Conservation (phyloP, 2,113 vertebrate genomes). For the Chaetodon auriga region DNA sequence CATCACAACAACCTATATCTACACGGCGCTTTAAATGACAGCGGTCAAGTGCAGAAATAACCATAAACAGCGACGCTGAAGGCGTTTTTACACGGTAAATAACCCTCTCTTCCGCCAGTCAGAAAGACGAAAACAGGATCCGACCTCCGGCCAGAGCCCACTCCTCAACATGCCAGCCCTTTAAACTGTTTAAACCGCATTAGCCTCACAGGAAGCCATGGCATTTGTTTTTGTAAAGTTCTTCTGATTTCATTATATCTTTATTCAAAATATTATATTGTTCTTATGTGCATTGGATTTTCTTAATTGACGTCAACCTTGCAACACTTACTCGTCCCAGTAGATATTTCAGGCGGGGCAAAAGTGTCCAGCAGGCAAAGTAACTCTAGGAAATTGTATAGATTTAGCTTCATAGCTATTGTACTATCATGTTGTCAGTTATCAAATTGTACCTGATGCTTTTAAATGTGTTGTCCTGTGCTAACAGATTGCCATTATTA, state of each 20-base stretch:
- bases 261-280: not conserved
- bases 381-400: not conserved
- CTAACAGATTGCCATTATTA: not conserved
- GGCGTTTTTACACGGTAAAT: constrained; percentile 74
- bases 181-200: constrained; percentile 68
- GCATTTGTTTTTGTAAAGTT: constrained; percentile 6
- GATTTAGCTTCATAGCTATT: not conserved
- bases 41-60: constrained; percentile 76
- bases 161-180: constrained; percentile 67
- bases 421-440: not conserved
- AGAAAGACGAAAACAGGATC: constrained; percentile 73
- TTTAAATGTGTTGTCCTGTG: not conserved
- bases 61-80: constrained; percentile 46
- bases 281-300: not conserved
- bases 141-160: constrained; percentile 66
- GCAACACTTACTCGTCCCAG: constrained; percentile 32
- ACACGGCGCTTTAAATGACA: constrained; percentile 36
- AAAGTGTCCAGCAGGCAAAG: constrained; percentile 40
- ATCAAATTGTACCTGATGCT: not conserved
- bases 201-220: constrained; percentile 25
- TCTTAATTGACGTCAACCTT: constrained; percentile 32
- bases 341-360: constrained; percentile 58
- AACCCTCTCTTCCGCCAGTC: constrained; percentile 74
- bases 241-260: not conserved
- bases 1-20: not conserved